Percentiles rank a stretch among this genome's conserved stretches.
These are phyloP conservation scores for Ecdyonurus torrentis DNA, from an alignment of 2,888 invertebrate genomes.

Conservation along the genomic window DNA sequence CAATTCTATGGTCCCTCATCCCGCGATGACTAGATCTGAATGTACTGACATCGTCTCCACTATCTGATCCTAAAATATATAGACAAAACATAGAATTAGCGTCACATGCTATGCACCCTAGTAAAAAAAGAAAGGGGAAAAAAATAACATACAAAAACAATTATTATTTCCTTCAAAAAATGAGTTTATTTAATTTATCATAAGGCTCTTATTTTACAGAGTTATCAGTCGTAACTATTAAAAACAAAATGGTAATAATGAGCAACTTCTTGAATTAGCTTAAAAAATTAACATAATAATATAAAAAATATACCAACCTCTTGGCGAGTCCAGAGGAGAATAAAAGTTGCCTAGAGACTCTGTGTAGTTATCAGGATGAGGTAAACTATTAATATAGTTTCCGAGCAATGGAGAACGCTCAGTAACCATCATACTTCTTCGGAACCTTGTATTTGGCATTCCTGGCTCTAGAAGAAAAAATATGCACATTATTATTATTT, in stretches of 20 bases:
- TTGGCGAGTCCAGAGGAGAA: conserved; percentile 51
- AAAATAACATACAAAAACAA: too few relatives aligned
- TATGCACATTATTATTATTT: too few relatives aligned
- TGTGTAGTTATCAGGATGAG: conserved; percentile 30
- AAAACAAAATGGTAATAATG: too few relatives aligned
- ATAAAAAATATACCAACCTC: conserved; percentile 22
- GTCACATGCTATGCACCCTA: too few relatives aligned
- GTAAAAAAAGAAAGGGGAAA: too few relatives aligned
- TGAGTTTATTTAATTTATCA: too few relatives aligned
- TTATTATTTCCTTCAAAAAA: too few relatives aligned
- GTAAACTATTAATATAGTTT: conserved; percentile 26
- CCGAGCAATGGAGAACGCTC: conserved; percentile 33
- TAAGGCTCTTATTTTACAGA: too few relatives aligned
- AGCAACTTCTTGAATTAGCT: too few relatives aligned
- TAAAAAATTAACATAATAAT: neutral
- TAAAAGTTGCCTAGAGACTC: conserved; percentile 55
- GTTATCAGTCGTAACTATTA: too few relatives aligned
- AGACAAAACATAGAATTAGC: too few relatives aligned
- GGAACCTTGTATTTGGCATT: neutral
- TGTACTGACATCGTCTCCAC: neutral
- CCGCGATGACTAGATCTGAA: neutral
- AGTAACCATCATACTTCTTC: conserved; percentile 10
- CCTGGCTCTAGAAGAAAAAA: too few relatives aligned
- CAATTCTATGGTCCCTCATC: neutral
- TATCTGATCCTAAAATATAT: neutral